Conservation (phyloP, 2,888 invertebrate species). For the Exephanes ischioxanthus region DNA sequence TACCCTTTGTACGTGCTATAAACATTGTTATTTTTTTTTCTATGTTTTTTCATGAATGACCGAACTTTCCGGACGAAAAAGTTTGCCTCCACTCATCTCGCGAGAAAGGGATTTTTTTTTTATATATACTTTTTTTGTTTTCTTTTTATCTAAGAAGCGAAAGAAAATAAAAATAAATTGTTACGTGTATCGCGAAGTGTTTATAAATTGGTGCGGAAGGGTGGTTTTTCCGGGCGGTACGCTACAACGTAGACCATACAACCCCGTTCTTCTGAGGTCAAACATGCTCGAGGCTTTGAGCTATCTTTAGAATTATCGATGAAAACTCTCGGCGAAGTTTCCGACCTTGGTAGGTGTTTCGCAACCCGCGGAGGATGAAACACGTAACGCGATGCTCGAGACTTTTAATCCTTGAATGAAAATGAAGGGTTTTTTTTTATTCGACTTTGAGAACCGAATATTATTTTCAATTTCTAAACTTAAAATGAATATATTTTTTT, state of each 20-base stretch:
- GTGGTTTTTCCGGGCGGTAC: constrained; percentile 32
- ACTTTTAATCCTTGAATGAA: background rate
- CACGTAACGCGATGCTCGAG: background rate
- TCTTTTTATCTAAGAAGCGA: constrained; percentile 14
- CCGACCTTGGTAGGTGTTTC: constrained; percentile 43
- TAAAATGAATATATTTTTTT: background rate
- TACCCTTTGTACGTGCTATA: background rate
- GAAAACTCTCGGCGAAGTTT: constrained; percentile 41
- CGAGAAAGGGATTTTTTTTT: background rate
- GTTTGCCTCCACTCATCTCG: background rate
- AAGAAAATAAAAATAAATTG: constrained; percentile 43
- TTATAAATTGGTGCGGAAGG: constrained; percentile 54
- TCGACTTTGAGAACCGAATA: background rate
- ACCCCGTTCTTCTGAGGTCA: constrained; percentile 4
- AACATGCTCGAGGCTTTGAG: constrained; percentile 37
- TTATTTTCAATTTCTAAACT: background rate
- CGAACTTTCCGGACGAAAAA: constrained; percentile 26
- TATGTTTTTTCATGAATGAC: constrained; percentile 18
- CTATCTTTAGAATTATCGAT: constrained; percentile 66
- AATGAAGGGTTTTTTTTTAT: background rate
- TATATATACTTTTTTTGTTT: background rate
- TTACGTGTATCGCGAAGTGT: constrained; percentile 15
- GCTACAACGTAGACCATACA: background rate
- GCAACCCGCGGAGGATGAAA: background rate
- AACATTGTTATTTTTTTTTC: background rate